These are phyloP conservation scores for Macropodus opercularis DNA, from an alignment of 2,797 vertebrate genomes.

Conservation along the genomic window DNA sequence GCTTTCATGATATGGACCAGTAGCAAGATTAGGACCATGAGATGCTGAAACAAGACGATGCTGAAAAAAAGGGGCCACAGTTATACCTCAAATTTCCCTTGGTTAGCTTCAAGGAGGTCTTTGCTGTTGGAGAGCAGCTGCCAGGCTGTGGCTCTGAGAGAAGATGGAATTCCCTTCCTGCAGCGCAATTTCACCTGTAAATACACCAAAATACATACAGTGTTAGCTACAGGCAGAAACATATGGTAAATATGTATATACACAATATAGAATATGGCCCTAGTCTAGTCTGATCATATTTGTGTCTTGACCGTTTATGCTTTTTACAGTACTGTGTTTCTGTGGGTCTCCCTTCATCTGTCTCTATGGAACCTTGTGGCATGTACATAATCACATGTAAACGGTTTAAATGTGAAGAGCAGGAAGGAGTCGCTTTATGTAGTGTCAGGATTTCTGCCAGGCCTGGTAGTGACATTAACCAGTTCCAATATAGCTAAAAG, in stretches of 20 bases:
- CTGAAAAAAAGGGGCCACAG: not conserved
- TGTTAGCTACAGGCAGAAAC: not conserved
- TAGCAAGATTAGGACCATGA: not conserved
- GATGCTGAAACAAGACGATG: not conserved
- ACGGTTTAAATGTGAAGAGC: too few relatives aligned
- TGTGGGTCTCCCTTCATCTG: not conserved
- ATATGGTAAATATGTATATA: not conserved
- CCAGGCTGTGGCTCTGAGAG: constrained; percentile 89
- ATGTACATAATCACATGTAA: too few relatives aligned
- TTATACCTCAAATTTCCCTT: constrained; percentile 88
- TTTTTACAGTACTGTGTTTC: not conserved
- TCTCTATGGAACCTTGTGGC: not conserved
- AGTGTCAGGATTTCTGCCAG: too few relatives aligned
- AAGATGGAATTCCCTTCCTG: constrained; percentile 92
- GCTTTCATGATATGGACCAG: not conserved
- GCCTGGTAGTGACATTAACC: not conserved
- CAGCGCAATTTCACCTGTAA: constrained; percentile 91
- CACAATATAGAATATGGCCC: not conserved
- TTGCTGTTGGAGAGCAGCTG: constrained; percentile 91
- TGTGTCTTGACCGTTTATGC: not conserved
- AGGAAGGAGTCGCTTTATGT: too few relatives aligned
- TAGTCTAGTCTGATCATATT: not conserved
- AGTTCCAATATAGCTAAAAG: not conserved
- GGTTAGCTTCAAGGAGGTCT: constrained; percentile 87
- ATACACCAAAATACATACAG: not conserved